Evolutionary conservation across 2,797 vertebrate species (phyloP), one percentile per base, ranked within the genome.

Genomic region (Micrastur ruficollis): DNA sequence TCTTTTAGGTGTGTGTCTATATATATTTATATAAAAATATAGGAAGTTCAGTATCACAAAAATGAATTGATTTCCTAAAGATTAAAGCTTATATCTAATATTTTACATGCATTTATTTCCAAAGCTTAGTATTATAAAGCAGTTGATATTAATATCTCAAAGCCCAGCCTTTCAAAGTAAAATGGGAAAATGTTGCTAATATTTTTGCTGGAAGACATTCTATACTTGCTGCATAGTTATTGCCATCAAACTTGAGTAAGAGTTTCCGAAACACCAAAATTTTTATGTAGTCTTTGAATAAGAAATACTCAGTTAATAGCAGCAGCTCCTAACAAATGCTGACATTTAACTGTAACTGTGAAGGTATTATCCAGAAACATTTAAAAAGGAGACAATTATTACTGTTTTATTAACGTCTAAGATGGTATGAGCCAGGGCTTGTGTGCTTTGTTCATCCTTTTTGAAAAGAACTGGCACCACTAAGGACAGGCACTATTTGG

Each of bases 401-500:
- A 46, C 8, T 81, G 47, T 88, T 94, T 90, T 95, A 83, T 82
- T 93, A 86, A 92, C 74, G 66, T 18, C 36, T 67, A 29, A 70
- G n/a, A 25, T 32, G 78, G 74, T 94, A 82, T 79, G 63, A 89
- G 71, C 58, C 62, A 79, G 65, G 76, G 67, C 62, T 80, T 91
- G 71, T 49, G 53, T 75, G 65, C 68, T 91, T 91, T 91, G 71
- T 87, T 96, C 80, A 90, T 63, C n/a, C 32, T 63, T 89, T 89
- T 56, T 61, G 56, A 56, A 58, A 61, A 68, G 73, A 89, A 52
- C 56, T 59, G 63, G 79, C 73, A 22, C 13, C 4, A 3, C 25
- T 80, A 13, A 71, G 81, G 58, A 46, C 58, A 50, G 80, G 67
- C 3, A 31, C 12, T 70, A 18, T 12, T 68, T 89, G 81, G 84